Percentiles rank a stretch among this genome's conserved stretches.
phyloP scores from a whole-genome alignment of 1,140 invertebrate species.

The Sinonovacula constricta region DNA sequence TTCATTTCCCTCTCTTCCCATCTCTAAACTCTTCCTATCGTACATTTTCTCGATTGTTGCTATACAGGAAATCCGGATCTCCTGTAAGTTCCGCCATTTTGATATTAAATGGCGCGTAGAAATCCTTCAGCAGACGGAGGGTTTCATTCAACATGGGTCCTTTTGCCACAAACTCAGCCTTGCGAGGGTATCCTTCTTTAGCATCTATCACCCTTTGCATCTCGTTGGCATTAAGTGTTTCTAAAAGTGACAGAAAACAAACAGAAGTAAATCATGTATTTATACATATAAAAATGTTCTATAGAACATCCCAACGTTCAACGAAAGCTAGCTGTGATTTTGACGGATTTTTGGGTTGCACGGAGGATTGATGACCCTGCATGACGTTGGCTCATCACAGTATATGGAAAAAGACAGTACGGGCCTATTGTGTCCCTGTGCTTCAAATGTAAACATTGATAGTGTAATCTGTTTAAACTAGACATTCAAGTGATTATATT shows the following conservation, averaged over 20 bases:
- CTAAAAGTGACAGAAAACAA: constrained; percentile 6
- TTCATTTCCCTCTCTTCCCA: too few species aligned
- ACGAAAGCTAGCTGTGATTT: not conserved
- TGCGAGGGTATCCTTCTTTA: constrained; percentile 12
- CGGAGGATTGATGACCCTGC: not conserved
- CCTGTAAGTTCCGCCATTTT: constrained; percentile 3
- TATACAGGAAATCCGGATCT: constrained; percentile 17
- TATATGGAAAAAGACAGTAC: too few species aligned
- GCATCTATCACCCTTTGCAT: constrained; percentile 7
- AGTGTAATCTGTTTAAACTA: too few species aligned
- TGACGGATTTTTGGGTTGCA: not conserved
- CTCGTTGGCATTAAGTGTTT: not conserved
- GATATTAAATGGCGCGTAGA: constrained; percentile 24
- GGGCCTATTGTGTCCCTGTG: too few species aligned
- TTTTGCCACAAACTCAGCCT: not conserved
- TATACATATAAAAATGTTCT: constrained; percentile 3
- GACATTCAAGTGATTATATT: too few species aligned
- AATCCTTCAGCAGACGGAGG: not conserved
- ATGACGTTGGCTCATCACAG: too few species aligned
- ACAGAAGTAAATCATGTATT: not conserved
- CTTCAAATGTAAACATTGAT: too few species aligned
- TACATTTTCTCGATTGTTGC: too few species aligned
- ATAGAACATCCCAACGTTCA: not conserved
- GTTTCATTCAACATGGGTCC: constrained; percentile 18
- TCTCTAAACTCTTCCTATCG: too few species aligned